A percentile compares a stretch with the other conserved stretches of the same genome.
These are phyloP conservation scores for Scaptomyza polygonia DNA, from an alignment of 2,888 invertebrate genomes.

Conservation along the genomic window DNA sequence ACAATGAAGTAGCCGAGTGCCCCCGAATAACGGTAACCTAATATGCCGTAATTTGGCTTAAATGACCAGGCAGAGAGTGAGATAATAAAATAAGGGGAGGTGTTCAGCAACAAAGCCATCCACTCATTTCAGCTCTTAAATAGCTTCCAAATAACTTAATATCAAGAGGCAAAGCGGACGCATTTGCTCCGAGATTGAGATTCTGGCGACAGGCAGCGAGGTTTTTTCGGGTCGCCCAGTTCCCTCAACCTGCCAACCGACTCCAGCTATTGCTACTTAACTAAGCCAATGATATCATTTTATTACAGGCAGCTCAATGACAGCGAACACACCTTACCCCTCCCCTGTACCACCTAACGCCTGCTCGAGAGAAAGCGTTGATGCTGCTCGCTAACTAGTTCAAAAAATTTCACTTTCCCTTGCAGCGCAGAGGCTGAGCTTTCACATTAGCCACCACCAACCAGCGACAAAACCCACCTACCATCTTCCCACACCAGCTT, in stretches of 20 bases:
- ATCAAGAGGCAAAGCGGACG: constrained; percentile 48
- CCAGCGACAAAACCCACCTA: constrained; percentile 10
- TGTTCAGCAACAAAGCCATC: constrained; percentile 33
- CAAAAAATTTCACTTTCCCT: constrained; percentile 63
- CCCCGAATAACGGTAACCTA: constrained; percentile 44
- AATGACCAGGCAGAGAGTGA: constrained; percentile 52
- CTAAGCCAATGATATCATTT: constrained; percentile 77
- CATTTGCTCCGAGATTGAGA: constrained; percentile 33
- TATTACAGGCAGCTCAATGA: constrained; percentile 67
- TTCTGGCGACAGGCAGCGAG: constrained; percentile 21
- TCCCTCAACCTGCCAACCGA: constrained; percentile 4
- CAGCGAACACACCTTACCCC: constrained; percentile 17
- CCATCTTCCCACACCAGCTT: constrained; percentile 12
- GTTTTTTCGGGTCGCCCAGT: constrained; percentile 20
- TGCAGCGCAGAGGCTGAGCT: constrained; percentile 32
- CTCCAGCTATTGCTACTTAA: constrained; percentile 70
- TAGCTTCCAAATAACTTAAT: constrained; percentile 80
- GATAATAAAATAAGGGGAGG: not conserved
- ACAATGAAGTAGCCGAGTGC: constrained; percentile 22
- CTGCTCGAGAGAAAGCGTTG: constrained; percentile 14
- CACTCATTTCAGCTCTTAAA: constrained; percentile 63
- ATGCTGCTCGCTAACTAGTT: constrained; percentile 52
- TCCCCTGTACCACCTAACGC: constrained; percentile 6
- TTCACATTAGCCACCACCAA: constrained; percentile 52
- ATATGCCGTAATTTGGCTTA: constrained; percentile 72